phyloP scores from a whole-genome alignment of 92 coral and sea anemone genomes.

The Plumapathes pennacea region DNA sequence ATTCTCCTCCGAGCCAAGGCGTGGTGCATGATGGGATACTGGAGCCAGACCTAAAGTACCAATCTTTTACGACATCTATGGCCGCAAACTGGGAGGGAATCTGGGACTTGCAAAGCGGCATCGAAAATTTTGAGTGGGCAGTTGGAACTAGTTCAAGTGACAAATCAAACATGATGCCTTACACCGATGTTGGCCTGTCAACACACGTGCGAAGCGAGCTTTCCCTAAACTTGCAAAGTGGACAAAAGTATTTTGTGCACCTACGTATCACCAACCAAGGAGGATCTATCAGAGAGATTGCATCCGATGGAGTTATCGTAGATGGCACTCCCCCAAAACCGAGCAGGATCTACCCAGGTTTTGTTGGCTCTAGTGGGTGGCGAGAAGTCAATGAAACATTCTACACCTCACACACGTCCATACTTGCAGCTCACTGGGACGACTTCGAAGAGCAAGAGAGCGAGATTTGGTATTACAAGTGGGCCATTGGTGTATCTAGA shows the following conservation, averaged over 20 bases:
- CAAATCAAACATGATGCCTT: slow-evolving; percentile 36
- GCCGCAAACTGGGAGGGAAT: slow-evolving; percentile 98
- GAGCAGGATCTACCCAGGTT: slow-evolving; percentile 58
- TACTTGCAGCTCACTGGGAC: slow-evolving; percentile 74
- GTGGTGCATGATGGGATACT: slow-evolving; percentile 91
- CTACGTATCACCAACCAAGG: slow-evolving; percentile 69
- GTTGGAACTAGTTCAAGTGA: slow-evolving; percentile 59
- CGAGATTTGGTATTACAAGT: slow-evolving; percentile 91
- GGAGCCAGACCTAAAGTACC: slow-evolving; percentile 88
- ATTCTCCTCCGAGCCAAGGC: slow-evolving; percentile 71
- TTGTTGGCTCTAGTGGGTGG: slow-evolving; percentile 55
- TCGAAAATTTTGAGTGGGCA: slow-evolving; percentile 89
- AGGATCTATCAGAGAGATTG: slow-evolving; percentile 68
- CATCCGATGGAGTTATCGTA: slow-evolving; percentile 82
- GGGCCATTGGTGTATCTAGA: slow-evolving; percentile 88
- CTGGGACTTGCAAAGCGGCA: slow-evolving; percentile 94
- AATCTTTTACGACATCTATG: slow-evolving; percentile 64
- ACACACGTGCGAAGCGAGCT: slow-evolving; percentile 73
- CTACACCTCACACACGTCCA: slow-evolving; percentile 55
- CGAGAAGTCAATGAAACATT: slow-evolving; percentile 44
- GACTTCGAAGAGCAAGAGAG: slow-evolving; percentile 81
- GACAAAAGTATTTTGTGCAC: slow-evolving; percentile 73
- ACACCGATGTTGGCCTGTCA: slow-evolving; percentile 75
- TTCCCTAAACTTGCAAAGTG: slow-evolving; percentile 59
- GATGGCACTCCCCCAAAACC: slow-evolving; percentile 83